Conservation (phyloP, 2,888 invertebrate species). For the Pristionchus maxplancki region DNA sequence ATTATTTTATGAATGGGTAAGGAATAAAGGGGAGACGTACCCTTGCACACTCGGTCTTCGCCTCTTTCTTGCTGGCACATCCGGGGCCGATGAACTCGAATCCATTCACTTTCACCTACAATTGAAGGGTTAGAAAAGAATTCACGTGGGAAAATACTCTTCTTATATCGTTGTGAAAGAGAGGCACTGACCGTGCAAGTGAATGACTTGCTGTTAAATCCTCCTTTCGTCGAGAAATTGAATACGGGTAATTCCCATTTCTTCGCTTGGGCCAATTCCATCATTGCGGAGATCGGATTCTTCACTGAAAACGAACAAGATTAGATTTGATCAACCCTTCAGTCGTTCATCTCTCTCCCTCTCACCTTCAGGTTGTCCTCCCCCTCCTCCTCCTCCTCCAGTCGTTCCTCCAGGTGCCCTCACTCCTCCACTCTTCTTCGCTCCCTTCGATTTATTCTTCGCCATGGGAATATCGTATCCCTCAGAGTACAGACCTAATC, state of each 20-base stretch:
- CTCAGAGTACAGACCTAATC: slow-evolving; percentile 60
- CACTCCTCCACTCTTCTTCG: slow-evolving; percentile 37
- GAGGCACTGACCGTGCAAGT: slow-evolving; percentile 18
- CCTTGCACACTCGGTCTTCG: slow-evolving; percentile 66
- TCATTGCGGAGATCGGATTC: slow-evolving; percentile 95
- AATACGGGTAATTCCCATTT: slow-evolving; percentile 91
- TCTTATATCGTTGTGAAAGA: no score
- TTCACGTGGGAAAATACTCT: not conserved
- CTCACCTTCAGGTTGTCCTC: not conserved
- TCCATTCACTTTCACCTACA: slow-evolving; percentile 48
- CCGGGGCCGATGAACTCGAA: slow-evolving; percentile 14
- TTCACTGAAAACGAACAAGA: slow-evolving; percentile 86
- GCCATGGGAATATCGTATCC: slow-evolving; percentile 57
- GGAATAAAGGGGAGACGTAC: slow-evolving; percentile 56
- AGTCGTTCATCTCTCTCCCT: not conserved
- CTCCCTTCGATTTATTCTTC: slow-evolving; percentile 53
- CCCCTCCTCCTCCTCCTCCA: not conserved
- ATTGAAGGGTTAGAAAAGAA: not conserved
- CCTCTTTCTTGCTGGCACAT: slow-evolving; percentile 67
- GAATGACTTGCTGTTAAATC: slow-evolving; percentile 5
- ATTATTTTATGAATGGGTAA: no score
- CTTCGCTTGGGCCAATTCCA: slow-evolving; percentile 91
- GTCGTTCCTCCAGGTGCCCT: not conserved
- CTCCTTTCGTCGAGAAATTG: slow-evolving; percentile 83
- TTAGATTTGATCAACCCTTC: not conserved